phyloP scores from a whole-genome alignment of 2,797 vertebrate species.

The Hozukius guyotensis region DNA sequence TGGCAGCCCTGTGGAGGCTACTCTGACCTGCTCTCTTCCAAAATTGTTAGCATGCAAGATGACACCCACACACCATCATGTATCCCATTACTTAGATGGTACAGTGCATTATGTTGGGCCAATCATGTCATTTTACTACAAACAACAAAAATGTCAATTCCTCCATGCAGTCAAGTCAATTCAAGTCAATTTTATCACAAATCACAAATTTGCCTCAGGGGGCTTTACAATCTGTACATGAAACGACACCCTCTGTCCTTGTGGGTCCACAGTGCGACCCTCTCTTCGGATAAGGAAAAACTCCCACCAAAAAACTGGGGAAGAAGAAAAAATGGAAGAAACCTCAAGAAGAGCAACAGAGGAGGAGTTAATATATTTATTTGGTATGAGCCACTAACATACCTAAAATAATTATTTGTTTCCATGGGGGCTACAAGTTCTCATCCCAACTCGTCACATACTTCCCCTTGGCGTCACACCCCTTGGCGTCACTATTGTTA shows the following conservation, averaged over 20 bases:
- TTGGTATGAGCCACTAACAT: background rate
- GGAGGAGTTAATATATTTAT: background rate
- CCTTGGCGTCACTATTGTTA: too few species aligned
- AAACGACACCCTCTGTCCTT: too few species aligned
- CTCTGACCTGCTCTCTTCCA: slow-evolving; percentile 56
- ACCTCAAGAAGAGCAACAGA: too few species aligned
- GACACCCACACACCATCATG: slow-evolving; percentile 10
- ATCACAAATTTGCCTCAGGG: too few species aligned
- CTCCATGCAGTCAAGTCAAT: background rate
- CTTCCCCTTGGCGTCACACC: too few species aligned
- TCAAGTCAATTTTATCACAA: too few species aligned
- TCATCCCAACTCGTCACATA: too few species aligned
- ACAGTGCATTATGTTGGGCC: background rate
- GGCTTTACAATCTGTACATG: too few species aligned
- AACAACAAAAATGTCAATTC: background rate
- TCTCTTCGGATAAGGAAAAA: too few species aligned
- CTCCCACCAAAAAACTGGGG: too few species aligned
- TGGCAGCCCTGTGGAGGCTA: slow-evolving; percentile 52
- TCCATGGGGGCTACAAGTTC: background rate
- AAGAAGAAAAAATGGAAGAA: too few species aligned
- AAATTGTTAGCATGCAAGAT: slow-evolving; percentile 5
- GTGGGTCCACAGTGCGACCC: too few species aligned
- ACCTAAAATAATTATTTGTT: background rate
- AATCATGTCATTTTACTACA: background rate
- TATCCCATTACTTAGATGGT: background rate